These are phyloP conservation scores for Leptodactylus fuscus DNA, from an alignment of 2,113 vertebrate species.

Conservation along the genomic window DNA sequence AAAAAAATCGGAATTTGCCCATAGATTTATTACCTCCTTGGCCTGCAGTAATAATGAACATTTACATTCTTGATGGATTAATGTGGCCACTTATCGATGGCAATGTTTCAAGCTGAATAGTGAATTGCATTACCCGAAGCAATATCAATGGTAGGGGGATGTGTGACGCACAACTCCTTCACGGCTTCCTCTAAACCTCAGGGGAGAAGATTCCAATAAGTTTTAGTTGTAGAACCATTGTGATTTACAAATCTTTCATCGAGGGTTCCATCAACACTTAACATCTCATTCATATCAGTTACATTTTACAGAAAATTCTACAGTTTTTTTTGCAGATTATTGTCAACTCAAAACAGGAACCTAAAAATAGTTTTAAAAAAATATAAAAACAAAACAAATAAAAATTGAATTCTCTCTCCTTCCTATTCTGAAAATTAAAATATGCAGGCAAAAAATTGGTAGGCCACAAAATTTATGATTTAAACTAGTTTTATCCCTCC, in stretches of 20 bases:
- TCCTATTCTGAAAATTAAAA: too few relatives aligned
- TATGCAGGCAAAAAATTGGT: too few relatives aligned
- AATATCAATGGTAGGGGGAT: conserved; percentile 25
- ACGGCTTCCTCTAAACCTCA: neutral
- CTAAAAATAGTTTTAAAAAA: too few relatives aligned
- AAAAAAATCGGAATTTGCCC: neutral
- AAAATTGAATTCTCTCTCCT: too few relatives aligned
- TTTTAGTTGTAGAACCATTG: neutral
- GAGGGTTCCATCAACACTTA: neutral
- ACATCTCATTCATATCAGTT: neutral
- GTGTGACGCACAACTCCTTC: neutral
- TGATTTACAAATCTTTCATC: neutral
- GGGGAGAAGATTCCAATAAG: neutral
- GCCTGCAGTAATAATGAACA: conserved; percentile 30
- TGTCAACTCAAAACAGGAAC: too few relatives aligned
- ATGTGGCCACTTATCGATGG: conserved; percentile 17
- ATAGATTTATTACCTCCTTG: conserved; percentile 23
- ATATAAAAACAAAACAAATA: too few relatives aligned
- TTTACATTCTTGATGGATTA: conserved; percentile 30
- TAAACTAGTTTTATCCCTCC: too few relatives aligned
- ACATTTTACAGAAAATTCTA: too few relatives aligned
- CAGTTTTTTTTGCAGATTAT: too few relatives aligned
- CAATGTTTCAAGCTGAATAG: conserved; percentile 6
- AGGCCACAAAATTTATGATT: too few relatives aligned
- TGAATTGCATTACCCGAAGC: conserved; percentile 21